Base-by-base conservation (phyloP, 35 echinoderm and acorn worm genomes). In the Amphiura filiformis region DNA sequence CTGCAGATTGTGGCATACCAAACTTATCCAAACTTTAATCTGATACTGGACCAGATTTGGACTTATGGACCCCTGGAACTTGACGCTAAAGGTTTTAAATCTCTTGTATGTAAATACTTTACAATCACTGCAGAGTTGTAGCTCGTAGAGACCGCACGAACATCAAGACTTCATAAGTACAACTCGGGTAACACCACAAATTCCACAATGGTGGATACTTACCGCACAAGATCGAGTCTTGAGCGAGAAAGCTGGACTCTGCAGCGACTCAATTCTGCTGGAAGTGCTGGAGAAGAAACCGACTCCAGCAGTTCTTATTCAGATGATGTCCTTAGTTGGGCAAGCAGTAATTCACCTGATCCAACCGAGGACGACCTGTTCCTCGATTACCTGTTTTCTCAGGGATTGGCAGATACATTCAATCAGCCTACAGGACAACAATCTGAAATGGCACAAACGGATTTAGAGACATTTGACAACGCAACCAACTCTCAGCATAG, bases 341-440 rank as follows among this genome's bases (percentile, higher is more conserved):
- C 83, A 0, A 61, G 64, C 56, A 85, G 83, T 61, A 85, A 85
- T 78, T 82, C 39, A 56, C 56, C 83, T 34, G 32, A 22, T 78
- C 86, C n/a, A 90, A 92, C 86, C 38, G 78, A 81, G 22, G 90
- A 98, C 40, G 92, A 94, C 57, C 76, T 92, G 42, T 91, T 91
- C 57, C 56, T 98, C n/a, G 96, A 98, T 83, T 94, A 98, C 44
- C 84, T 98, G 35, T 94, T 98, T 86, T 98, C 96, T n/a, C 90
- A 93, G 20, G 95, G 91, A 35, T 78, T 94, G 17, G 90, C 83
- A 0, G 96, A 94, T 86, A 84, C 85, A 13, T 30, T 70, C 61
- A 70, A 70, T 30, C 61, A 70, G 2, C 7, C 44, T 7, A 20
- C 9, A 70, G 61, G 7, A 13, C 61, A 70, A 26, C 61, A 30